These are phyloP conservation scores for Lobophora halterata DNA, from an alignment of 2,888 invertebrate genomes.

Conservation along the genomic window DNA sequence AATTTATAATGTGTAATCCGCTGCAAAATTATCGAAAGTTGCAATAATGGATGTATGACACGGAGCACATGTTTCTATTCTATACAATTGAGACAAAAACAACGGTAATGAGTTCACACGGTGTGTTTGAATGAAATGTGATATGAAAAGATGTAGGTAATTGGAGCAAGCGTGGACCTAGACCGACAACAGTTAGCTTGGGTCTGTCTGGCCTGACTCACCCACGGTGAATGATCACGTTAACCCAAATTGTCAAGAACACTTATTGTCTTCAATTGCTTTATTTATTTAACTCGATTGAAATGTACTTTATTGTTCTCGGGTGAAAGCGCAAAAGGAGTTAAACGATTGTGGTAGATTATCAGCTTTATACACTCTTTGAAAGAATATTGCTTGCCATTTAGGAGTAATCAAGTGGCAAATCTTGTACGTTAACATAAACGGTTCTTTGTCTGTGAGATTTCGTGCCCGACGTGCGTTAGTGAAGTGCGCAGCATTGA, in stretches of 20 bases:
- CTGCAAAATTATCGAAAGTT: constrained; percentile 17
- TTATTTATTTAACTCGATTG: constrained; percentile 47
- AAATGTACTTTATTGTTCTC: constrained; percentile 35
- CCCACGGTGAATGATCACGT: constrained; percentile 54
- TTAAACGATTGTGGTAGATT: constrained; percentile 14
- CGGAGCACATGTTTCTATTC: constrained; percentile 34
- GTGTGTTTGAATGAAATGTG: constrained; percentile 56
- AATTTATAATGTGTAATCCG: not conserved
- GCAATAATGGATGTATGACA: constrained; percentile 30
- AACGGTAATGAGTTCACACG: constrained; percentile 55
- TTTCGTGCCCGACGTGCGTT: too few relatives aligned
- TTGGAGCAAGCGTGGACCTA: constrained; percentile 63
- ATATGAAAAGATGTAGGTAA: constrained; percentile 67
- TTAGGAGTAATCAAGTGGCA: constrained; percentile 25
- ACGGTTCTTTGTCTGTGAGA: constrained; percentile 44
- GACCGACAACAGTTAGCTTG: constrained; percentile 56
- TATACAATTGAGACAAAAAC: constrained; percentile 41
- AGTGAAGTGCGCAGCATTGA: constrained; percentile 53
- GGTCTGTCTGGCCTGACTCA: constrained; percentile 53
- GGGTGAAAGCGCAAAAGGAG: constrained; percentile 27
- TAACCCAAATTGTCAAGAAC: constrained; percentile 58
- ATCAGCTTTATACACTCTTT: constrained; percentile 4
- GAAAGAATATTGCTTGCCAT: constrained; percentile 2
- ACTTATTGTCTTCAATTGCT: constrained; percentile 48
- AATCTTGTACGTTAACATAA: constrained; percentile 32